These are phyloP conservation scores for Peromyscus maniculatus DNA, from an alignment of 2,113 vertebrate genomes.

Conservation along the genomic window DNA sequence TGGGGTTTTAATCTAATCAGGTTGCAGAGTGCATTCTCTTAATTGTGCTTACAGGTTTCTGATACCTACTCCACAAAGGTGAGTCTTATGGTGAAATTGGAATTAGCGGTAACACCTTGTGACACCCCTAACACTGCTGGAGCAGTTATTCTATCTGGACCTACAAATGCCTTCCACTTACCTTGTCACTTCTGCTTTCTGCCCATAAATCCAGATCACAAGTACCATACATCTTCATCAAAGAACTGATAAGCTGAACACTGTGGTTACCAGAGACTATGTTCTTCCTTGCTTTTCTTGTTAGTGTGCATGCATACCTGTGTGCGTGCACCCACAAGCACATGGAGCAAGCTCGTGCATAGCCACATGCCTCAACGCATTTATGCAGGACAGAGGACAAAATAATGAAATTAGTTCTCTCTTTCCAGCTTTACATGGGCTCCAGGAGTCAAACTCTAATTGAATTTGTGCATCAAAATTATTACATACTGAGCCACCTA, in stretches of 20 bases:
- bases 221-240: neutral
- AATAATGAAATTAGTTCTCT: neutral
- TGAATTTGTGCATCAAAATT: neutral
- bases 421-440: neutral
- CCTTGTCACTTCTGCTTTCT: neutral
- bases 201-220: neutral
- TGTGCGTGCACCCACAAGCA: accelerated
- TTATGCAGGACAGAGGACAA: neutral
- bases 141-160: neutral
- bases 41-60: neutral
- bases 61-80: too few species aligned
- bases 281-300: neutral
- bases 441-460: neutral
- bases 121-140: neutral
- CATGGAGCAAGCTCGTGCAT: neutral
- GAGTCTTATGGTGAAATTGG: neutral
- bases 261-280: neutral
- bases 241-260: neutral
- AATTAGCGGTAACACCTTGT: neutral
- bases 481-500: neutral
- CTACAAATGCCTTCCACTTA: neutral
- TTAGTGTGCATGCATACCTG: neutral
- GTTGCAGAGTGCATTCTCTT: neutral
- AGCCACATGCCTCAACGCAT: neutral
- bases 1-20: neutral